A percentile compares a stretch with the other conserved stretches of the same genome.
Evolutionary conservation across 2,888 invertebrate genomes (phyloP).

Genomic region (Eupeodes luniger): DNA sequence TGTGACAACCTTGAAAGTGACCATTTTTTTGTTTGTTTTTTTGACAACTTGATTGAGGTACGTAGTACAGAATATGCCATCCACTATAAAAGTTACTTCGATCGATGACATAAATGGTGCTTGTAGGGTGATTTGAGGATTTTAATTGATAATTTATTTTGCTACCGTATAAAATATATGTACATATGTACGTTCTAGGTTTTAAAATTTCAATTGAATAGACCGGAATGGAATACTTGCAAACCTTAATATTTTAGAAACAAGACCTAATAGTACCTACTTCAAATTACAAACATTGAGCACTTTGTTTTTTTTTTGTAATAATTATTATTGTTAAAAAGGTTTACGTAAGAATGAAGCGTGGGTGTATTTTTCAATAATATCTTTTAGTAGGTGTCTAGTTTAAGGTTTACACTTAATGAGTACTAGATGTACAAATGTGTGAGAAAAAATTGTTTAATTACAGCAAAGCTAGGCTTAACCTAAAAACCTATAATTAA

Average conservation of each 20-base stretch:
- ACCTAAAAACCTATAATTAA: conserved; percentile 33
- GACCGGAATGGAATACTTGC: not conserved
- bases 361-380: conserved; percentile 10
- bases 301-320: not conserved
- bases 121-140: not conserved
- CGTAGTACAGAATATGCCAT: conserved; percentile 4
- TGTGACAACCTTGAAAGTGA: conserved; percentile 33
- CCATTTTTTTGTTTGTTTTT: not conserved
- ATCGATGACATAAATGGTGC: not conserved
- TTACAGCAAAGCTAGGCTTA: conserved; percentile 4
- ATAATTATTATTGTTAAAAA: not conserved
- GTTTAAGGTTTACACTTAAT: conserved; percentile 19
- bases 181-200: not conserved
- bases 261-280: not conserved
- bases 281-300: not conserved
- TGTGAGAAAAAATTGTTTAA: conserved; percentile 5
- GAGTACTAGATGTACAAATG: not conserved
- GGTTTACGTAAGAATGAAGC: conserved; percentile 15
- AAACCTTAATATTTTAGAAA: not conserved
- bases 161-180: not conserved
- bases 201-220: not conserved
- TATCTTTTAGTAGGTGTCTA: conserved; percentile 14
- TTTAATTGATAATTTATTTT: not conserved
- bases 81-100: not conserved
- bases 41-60: conserved; percentile 8